Evolutionary conservation across 2,113 vertebrate species (phyloP).

Genomic region (Tonatia bakeri): DNA sequence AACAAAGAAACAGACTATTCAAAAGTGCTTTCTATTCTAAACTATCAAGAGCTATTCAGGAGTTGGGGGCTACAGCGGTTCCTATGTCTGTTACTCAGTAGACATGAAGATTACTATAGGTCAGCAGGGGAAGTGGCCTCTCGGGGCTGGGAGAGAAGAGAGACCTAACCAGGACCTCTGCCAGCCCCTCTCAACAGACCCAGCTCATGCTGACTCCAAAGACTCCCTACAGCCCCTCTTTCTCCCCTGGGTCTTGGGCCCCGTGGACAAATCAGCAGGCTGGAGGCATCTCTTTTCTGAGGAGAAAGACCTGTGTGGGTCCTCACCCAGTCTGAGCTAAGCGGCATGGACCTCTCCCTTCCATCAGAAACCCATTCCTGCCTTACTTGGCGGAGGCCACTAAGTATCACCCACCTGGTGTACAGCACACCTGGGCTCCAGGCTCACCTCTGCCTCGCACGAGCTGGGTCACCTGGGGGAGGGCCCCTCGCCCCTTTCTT

Average conservation of each 20-base stretch:
- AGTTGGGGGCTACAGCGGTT: neutral
- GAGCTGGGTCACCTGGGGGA: neutral
- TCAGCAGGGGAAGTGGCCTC: neutral
- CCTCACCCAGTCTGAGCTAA: neutral
- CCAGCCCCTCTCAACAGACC: neutral
- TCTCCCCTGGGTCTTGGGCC: neutral
- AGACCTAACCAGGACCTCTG: neutral
- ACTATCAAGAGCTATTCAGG: neutral
- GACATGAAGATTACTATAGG: neutral
- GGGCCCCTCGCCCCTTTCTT: neutral
- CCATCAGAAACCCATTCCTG: neutral
- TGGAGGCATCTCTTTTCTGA: neutral
- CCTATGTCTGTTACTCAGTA: neutral
- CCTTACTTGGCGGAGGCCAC: neutral
- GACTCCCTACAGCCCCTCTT: neutral
- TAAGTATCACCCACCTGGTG: neutral
- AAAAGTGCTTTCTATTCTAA: neutral
- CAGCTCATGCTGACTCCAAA: neutral
- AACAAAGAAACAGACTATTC: neutral
- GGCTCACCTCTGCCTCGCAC: neutral
- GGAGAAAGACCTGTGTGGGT: neutral
- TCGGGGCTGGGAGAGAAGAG: neutral
- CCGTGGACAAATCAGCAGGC: neutral
- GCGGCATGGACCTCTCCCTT: neutral
- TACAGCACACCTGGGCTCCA: neutral